Conservation (phyloP, 1,140 invertebrate species). For the Magallana ariakensis region DNA sequence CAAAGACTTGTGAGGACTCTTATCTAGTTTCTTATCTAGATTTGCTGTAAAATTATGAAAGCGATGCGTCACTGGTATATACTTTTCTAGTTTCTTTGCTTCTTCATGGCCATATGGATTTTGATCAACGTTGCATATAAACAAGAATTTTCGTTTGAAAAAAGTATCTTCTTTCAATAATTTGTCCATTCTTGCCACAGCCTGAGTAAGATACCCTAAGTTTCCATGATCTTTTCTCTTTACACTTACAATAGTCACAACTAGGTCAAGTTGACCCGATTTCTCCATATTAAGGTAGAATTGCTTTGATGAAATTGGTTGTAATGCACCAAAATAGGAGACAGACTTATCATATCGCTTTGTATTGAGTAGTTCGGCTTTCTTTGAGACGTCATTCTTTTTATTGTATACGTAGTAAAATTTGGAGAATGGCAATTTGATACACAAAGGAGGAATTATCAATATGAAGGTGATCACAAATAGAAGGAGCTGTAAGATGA, state of each 20-base stretch:
- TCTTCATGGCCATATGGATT: conserved; percentile 44
- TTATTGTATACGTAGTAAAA: conserved; percentile 45
- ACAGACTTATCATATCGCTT: conserved; percentile 38
- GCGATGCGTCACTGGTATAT: conserved; percentile 44
- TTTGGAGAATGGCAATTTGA: conserved; percentile 50
- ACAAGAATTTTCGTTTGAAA: conserved; percentile 49
- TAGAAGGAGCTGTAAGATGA: background rate
- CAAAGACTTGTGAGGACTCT: background rate
- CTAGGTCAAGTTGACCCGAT: conserved; percentile 40
- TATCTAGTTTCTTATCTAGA: background rate
- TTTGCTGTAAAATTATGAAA: background rate
- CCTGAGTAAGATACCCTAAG: conserved; percentile 52
- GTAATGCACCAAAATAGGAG: conserved; percentile 40
- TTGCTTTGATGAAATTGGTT: background rate
- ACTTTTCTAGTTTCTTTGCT: conserved; percentile 6
- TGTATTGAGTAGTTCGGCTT: conserved; percentile 46
- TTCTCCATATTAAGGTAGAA: conserved; percentile 40
- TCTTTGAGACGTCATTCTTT: conserved; percentile 16
- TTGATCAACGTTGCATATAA: conserved; percentile 58
- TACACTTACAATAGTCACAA: conserved; percentile 52
- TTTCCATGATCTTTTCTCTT: conserved; percentile 38
- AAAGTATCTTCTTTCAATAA: conserved; percentile 41
- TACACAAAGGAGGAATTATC: conserved; percentile 27
- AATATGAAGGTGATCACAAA: conserved; percentile 36
- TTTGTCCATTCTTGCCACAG: conserved; percentile 49